Conservation (phyloP, 2,113 vertebrate species). For the Siniperca knerii region DNA sequence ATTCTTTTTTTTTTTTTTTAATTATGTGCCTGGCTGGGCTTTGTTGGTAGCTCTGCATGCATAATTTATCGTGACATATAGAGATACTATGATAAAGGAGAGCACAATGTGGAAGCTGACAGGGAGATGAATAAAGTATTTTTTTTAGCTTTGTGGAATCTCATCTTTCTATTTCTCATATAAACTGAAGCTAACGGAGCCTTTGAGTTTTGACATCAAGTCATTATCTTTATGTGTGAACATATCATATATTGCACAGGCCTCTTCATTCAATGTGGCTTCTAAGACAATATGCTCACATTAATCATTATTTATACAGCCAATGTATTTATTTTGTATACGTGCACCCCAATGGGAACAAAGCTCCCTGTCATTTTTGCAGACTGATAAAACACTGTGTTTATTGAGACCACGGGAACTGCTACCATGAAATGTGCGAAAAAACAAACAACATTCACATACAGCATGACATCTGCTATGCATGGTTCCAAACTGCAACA, state of each 20-base stretch:
- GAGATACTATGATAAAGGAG: conserved; percentile 46
- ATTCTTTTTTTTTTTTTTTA: conserved; percentile 48
- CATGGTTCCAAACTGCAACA: not conserved
- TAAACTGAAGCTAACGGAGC: conserved; percentile 30
- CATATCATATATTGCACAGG: not conserved
- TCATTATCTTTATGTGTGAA: conserved; percentile 40
- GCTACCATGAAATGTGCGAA: not conserved
- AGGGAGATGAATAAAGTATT: conserved; percentile 56
- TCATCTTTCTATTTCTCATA: conserved; percentile 43
- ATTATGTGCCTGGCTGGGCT: conserved; percentile 56
- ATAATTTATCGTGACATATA: conserved; percentile 62
- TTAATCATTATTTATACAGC: conserved; percentile 1
- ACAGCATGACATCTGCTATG: not conserved
- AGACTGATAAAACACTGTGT: not conserved
- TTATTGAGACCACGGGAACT: not conserved
- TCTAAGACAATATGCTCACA: conserved; percentile 7
- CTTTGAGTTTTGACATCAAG: conserved; percentile 41
- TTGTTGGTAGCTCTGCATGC: conserved; percentile 58
- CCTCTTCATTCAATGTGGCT: conserved; percentile 18
- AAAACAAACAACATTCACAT: not conserved
- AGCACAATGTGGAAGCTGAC: conserved; percentile 43
- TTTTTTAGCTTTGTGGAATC: conserved; percentile 41
- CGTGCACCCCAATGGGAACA: conserved; percentile 6
- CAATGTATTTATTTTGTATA: not conserved
- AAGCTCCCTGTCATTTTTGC: conserved; percentile 11